phyloP scores from a whole-genome alignment of 1,140 invertebrate species.

The Hylaeus anthracinus region DNA sequence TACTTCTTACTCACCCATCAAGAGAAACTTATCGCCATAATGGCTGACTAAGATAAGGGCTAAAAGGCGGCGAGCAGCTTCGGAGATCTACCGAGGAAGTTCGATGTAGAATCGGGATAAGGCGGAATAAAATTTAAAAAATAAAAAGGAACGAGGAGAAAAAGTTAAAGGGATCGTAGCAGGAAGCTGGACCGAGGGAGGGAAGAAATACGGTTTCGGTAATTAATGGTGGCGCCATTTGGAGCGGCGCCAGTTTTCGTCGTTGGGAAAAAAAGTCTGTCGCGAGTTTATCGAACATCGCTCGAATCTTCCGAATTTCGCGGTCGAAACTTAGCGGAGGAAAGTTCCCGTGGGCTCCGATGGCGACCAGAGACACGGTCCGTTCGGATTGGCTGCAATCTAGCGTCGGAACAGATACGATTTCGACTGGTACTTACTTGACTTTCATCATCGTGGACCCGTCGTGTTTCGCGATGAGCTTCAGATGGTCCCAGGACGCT shows the following conservation, averaged over 20 bases:
- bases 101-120: slow-evolving; percentile 31
- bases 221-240: slow-evolving; percentile 75
- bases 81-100: slow-evolving; percentile 34
- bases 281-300: slow-evolving; percentile 66
- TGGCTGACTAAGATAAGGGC: slow-evolving; percentile 48
- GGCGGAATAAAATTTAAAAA: slow-evolving; percentile 58
- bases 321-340: slow-evolving; percentile 37
- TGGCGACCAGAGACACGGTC: not conserved
- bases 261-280: slow-evolving; percentile 62
- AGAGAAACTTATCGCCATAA: not conserved
- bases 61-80: not conserved
- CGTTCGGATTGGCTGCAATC: not conserved
- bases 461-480: slow-evolving; percentile 97
- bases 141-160: slow-evolving; percentile 45
- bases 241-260: slow-evolving; percentile 68
- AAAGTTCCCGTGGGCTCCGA: not conserved
- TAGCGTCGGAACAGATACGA: slow-evolving; percentile 7
- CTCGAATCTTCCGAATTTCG: slow-evolving; percentile 60
- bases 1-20: not conserved
- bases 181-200: slow-evolving; percentile 32
- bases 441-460: slow-evolving; percentile 93
- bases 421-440: slow-evolving; percentile 82
- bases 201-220: slow-evolving; percentile 64
- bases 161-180: slow-evolving; percentile 50
- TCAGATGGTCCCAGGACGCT: slow-evolving; percentile 98